Evolutionary conservation across 2,113 vertebrate genomes (phyloP).

Genomic region (Muntiacus reevesi): DNA sequence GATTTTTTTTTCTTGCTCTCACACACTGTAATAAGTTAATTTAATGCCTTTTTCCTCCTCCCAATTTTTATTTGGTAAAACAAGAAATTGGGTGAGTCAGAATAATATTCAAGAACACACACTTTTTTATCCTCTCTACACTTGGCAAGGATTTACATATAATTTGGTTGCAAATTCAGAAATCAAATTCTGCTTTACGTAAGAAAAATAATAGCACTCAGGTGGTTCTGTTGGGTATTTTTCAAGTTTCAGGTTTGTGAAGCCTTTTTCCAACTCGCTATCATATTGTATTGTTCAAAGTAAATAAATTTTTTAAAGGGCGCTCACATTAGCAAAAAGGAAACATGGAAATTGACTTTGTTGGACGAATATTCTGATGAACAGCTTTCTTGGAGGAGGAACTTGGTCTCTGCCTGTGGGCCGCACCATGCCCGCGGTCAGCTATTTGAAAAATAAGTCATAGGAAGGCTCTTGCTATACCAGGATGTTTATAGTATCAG

Average conservation of each 20-base stretch:
- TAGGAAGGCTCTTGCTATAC: neutral
- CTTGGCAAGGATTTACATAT: slow-evolving; percentile 31
- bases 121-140: neutral
- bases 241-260: neutral
- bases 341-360: neutral
- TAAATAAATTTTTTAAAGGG: neutral
- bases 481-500: slow-evolving; percentile 54
- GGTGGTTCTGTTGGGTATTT: neutral
- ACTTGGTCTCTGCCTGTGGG: neutral
- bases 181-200: slow-evolving; percentile 53
- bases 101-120: neutral
- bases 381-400: neutral
- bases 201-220: neutral
- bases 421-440: neutral
- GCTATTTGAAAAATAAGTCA: slow-evolving; percentile 18
- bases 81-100: slow-evolving; percentile 50
- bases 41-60: slow-evolving; percentile 5
- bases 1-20: neutral
- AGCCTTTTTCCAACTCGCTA: neutral
- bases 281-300: neutral
- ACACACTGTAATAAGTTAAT: slow-evolving; percentile 43
- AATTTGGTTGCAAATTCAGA: slow-evolving; percentile 46
- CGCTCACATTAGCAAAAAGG: neutral
- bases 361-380: neutral
- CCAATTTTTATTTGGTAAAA: slow-evolving; percentile 61